phyloP scores from a whole-genome alignment of 2,113 vertebrate species.

The Glareola pratincola region DNA sequence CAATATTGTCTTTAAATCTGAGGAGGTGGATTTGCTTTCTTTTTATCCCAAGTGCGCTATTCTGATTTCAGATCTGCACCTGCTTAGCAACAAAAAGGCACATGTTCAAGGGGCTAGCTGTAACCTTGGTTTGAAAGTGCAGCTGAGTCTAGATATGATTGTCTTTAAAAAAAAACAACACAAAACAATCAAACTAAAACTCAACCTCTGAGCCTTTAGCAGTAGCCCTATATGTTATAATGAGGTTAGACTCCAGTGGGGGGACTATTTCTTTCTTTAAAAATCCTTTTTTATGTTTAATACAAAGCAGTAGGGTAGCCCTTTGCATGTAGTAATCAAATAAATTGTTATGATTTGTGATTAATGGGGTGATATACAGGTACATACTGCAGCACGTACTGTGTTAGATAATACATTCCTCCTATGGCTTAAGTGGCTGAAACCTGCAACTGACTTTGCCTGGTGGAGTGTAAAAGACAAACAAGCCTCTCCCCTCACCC shows the following conservation, averaged over 20 bases:
- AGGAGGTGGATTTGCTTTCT: conserved; percentile 64
- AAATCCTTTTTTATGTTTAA: neutral
- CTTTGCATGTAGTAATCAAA: neutral
- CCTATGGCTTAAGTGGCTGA: neutral
- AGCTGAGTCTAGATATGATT: neutral
- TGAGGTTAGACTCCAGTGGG: neutral
- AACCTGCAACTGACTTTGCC: neutral
- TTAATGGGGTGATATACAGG: neutral
- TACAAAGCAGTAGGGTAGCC: neutral
- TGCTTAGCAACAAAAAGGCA: conserved; percentile 65
- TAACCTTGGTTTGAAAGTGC: neutral
- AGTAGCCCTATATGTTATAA: neutral
- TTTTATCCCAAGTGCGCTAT: conserved; percentile 31
- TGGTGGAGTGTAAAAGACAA: neutral
- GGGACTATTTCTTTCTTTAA: neutral
- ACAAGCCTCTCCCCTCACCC: neutral
- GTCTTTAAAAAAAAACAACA: neutral
- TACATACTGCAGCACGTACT: neutral
- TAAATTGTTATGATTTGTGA: neutral
- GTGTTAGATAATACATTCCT: neutral
- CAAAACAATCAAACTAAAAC: no score
- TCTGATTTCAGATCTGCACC: conserved; percentile 53
- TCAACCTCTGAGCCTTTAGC: neutral
- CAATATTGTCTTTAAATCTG: conserved; percentile 67
- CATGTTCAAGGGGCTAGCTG: neutral